Percentiles rank a stretch among this genome's conserved stretches.
These are phyloP conservation scores for Tauraco erythrolophus DNA, from an alignment of 2,113 vertebrate species.

Conservation along the genomic window DNA sequence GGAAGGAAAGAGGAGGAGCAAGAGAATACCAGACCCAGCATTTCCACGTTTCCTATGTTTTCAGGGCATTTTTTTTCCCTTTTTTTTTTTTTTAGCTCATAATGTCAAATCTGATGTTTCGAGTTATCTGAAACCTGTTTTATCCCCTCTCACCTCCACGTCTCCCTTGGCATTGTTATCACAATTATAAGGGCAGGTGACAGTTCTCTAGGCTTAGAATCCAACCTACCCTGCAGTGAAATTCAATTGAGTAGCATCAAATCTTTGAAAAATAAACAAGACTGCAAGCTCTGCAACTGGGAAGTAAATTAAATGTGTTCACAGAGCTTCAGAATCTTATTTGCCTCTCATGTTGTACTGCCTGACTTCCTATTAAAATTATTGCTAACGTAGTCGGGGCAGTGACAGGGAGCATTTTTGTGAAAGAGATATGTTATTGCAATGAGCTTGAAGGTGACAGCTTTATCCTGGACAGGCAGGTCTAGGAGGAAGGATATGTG, in stretches of 20 bases:
- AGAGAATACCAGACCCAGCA: background rate
- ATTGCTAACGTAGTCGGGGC: background rate
- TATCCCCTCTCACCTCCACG: background rate
- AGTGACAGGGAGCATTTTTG: slow-evolving; percentile 8
- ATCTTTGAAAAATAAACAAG: slow-evolving; percentile 63
- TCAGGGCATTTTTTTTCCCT: background rate
- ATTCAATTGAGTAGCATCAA: background rate
- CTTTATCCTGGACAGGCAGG: background rate
- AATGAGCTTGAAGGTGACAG: background rate
- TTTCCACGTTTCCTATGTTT: slow-evolving; percentile 9
- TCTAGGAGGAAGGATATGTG: background rate
- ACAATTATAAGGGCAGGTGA: slow-evolving; percentile 42
- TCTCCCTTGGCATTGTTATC: slow-evolving; percentile 34
- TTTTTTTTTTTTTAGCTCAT: background rate
- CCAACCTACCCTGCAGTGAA: slow-evolving; percentile 39
- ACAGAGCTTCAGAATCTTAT: slow-evolving; percentile 34
- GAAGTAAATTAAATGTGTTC: slow-evolving; percentile 57
- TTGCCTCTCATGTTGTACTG: slow-evolving; percentile 26
- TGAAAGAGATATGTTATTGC: slow-evolving; percentile 10
- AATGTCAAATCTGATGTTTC: background rate
- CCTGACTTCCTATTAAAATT: slow-evolving; percentile 53
- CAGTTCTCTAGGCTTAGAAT: slow-evolving; percentile 10
- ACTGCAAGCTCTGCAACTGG: slow-evolving; percentile 31
- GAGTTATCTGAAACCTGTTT: background rate
- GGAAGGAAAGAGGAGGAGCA: slow-evolving; percentile 6